phyloP scores from a whole-genome alignment of 2,797 vertebrate species.

The Alcedo quadribrachys region DNA sequence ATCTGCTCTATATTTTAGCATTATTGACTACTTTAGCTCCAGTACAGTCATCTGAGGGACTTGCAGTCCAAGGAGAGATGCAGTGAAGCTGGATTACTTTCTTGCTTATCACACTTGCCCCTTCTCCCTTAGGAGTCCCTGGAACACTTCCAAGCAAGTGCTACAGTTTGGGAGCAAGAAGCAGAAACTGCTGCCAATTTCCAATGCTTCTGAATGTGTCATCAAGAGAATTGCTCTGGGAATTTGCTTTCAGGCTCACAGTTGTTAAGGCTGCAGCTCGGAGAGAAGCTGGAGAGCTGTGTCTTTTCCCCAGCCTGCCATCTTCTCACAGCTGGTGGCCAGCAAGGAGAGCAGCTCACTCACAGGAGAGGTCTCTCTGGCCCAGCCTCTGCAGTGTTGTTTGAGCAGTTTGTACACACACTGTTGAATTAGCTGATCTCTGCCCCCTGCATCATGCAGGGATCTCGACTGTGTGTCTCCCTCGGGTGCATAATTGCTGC shows the following conservation, averaged over 20 bases:
- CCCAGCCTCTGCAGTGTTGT: fast-evolving
- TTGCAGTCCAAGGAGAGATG: not conserved
- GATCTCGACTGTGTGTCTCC: not conserved
- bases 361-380: no score
- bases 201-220: not conserved
- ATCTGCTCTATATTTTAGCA: not conserved
- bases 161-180: not conserved
- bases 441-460: fast-evolving
- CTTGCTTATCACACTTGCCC: not conserved
- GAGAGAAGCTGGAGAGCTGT: not conserved
- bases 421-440: not conserved
- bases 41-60: fast-evolving
- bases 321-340: not conserved
- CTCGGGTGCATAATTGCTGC: fast-evolving
- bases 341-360: not conserved
- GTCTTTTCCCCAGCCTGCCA: not conserved
- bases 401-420: not conserved
- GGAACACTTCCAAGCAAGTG: not conserved
- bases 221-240: not conserved
- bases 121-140: not conserved
- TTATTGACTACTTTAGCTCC: not conserved
- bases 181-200: constrained; percentile 19
- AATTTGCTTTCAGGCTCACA: not conserved
- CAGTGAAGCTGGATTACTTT: not conserved
- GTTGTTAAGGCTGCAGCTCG: not conserved